A percentile compares a stretch with the other conserved stretches of the same genome.
These are phyloP conservation scores for Atrichornis clamosus DNA, from an alignment of 2,113 vertebrate species.

Conservation along the genomic window DNA sequence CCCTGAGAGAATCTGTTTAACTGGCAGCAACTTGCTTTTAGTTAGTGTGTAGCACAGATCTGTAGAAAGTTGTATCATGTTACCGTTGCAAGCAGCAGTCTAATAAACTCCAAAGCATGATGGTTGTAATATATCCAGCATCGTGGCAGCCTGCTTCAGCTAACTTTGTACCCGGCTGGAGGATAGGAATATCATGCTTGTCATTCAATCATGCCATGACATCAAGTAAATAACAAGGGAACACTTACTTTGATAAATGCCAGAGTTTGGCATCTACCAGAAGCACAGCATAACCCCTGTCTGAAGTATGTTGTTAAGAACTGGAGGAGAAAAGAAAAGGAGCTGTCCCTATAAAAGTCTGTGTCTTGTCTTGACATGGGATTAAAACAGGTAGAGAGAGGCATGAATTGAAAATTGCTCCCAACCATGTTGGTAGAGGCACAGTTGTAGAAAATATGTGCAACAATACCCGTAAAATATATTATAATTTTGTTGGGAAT, in stretches of 20 bases:
- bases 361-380: background rate
- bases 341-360: background rate
- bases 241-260: background rate
- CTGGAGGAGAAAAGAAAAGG: background rate
- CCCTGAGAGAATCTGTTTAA: background rate
- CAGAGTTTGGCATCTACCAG: background rate
- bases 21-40: background rate
- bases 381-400: background rate
- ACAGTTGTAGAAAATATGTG: background rate
- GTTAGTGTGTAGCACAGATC: background rate
- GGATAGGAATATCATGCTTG: background rate
- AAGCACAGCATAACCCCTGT: background rate
- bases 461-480: background rate
- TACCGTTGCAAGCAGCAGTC: background rate
- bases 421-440: background rate
- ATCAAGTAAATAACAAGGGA: background rate
- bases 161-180: rapidly evolving
- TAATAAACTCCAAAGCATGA: background rate
- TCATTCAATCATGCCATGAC: background rate
- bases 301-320: background rate
- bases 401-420: background rate
- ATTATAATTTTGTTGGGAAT: background rate
- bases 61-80: background rate
- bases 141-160: background rate
- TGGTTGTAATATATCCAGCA: background rate